Evolutionary conservation across 2,797 vertebrate species (phyloP), one percentile per base, ranked within the genome.

Genomic region (Gadopsis marmoratus): DNA sequence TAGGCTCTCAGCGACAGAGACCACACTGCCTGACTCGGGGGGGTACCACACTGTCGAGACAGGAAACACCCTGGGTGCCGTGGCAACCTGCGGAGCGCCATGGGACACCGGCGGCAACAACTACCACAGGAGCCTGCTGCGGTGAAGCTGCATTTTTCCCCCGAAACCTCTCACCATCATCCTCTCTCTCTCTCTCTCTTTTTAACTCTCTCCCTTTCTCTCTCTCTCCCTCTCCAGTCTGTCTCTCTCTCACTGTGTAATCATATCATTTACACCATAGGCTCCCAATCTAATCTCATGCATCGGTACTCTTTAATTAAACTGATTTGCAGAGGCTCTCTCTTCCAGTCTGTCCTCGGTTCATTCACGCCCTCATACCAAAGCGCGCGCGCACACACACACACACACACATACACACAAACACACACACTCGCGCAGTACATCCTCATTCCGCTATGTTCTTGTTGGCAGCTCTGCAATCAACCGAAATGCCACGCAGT

Each of bases 291-390:
- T 94, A 94, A 96, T 96, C 94, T 95, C 94, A 95, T 89, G 94
- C 94, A 95, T 94, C 94, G 78, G 89, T 92, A 94, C 92, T 92
- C 89, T 95, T 95, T 95, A 95, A 95, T 96, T 95, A 95, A 94
- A 92, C 91, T 94, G 91, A 95, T 95, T 94, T 93, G 89, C 89
- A 82, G 84, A 86, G 83, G 87, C 84, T 90, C 84, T 85, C 75
- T 79, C 71, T 86, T 91, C 39, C 83, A 86, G 79, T 87, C 71
- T 82, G 81, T 91, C 86, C 88, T 89, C 86, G 45, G 88, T 90
- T 89, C 87, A 91, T 87, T 84, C 82, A 74, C 68, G 60, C 75
- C 82, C 70, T 35, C 76, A 43, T 59, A 86, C 78, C 74, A 78
- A 87, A 76, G 79, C 39, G 11, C 39, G 60, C 75, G 59, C 81